Percentiles rank a stretch among this genome's conserved stretches.
These are phyloP conservation scores for Anolis carolinensis DNA, from an alignment of 2,113 vertebrate species.

Conservation along the genomic window DNA sequence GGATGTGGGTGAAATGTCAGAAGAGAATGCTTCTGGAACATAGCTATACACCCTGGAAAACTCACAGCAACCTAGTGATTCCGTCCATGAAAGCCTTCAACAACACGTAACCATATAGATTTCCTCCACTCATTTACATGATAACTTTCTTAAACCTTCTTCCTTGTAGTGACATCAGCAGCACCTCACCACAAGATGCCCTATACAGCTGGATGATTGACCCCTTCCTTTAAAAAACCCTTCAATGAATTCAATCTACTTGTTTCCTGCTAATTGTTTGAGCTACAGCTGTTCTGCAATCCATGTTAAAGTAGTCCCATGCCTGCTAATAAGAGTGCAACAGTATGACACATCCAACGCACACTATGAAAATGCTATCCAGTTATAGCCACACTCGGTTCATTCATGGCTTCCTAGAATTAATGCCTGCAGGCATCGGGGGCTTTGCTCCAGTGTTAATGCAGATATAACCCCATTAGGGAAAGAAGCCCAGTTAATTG, in stretches of 20 bases:
- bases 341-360: background rate
- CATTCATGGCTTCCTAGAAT: background rate
- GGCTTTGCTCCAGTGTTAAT: slow-evolving; percentile 7
- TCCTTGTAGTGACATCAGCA: background rate
- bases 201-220: background rate
- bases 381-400: background rate
- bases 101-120: no score
- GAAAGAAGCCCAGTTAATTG: slow-evolving; percentile 8
- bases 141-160: background rate
- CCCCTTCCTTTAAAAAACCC: background rate
- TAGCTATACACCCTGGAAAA: no score
- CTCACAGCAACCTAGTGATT: no score
- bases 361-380: background rate
- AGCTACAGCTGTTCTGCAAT: background rate
- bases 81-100: no score
- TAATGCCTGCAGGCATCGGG: background rate
- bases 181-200: background rate
- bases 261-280: background rate
- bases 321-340: background rate
- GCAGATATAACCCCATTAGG: slow-evolving; percentile 18
- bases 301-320: background rate
- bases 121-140: background rate
- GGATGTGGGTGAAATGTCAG: no score
- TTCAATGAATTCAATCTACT: background rate
- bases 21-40: no score